Base-by-base conservation (phyloP, 2,113 vertebrate genomes). In the Megaceryle maxima region DNA sequence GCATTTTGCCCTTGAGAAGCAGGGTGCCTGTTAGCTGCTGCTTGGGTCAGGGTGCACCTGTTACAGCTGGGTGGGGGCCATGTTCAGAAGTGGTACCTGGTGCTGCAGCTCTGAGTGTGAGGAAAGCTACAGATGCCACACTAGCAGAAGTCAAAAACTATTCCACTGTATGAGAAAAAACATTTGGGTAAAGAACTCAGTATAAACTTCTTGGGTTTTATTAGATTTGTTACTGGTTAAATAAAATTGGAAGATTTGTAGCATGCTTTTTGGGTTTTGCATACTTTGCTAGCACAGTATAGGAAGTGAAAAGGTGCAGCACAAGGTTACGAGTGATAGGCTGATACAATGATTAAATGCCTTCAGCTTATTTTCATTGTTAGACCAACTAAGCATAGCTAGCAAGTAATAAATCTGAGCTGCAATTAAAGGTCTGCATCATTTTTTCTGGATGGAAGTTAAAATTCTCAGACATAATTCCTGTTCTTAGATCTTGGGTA, bases 361-460 rank as follows among this genome's bases (percentile, higher is more conserved):
- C 28, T 78, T 84, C 8, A 15, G 35, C 41, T 69, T 84, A 76
- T 84, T 96, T 95, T 90, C 69, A 55, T 64, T 20, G 20, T 95
- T 81, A 92, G 73, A 60, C 43, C 64, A 81, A 63, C 35, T 77
- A 77, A 81, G 68, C 80, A 75, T 33, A 88, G 50, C 83, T 82
- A 87, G 64, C 69, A 88, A 57, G 16, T 74, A 83, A 90, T 92
- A 92, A 92, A 91, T 91, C 86, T 93, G 86, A 93, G 77, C 13
- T 31, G 69, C 74, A 89, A 37, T 92, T 90, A 81, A 75, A 82
- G 31, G 28, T 41, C 70, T 78, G 55, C 17, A 73, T 86, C 59
- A 66, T 87, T 91, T 93, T 92, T 83, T 19, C 33, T 69, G 53
- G 33, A 73, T 73, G 62, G 69, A 89, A 91, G 53, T 76, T 94